Conservation (phyloP, 1,140 invertebrate genomes). For the Drosophila ananassae region DNA sequence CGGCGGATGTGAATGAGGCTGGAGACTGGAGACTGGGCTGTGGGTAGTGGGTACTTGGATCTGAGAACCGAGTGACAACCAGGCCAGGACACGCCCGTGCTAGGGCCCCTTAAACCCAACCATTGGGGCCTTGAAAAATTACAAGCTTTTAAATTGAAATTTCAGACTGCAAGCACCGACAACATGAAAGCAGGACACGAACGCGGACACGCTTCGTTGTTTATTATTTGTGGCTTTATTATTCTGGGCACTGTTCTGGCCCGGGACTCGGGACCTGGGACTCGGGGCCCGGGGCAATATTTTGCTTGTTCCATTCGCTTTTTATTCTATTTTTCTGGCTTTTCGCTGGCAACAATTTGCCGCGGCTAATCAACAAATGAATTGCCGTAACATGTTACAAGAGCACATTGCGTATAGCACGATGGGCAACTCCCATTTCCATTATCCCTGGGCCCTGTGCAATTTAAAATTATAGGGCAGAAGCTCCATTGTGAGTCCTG, state of each 20-base stretch:
- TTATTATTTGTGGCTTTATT: conserved; percentile 63
- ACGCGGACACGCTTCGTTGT: conserved; percentile 39
- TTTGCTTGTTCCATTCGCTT: conserved; percentile 14
- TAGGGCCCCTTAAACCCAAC: background rate
- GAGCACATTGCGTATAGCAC: conserved; percentile 55
- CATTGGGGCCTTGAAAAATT: conserved; percentile 58
- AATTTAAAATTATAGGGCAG: conserved; percentile 42
- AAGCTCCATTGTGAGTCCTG: conserved; percentile 4
- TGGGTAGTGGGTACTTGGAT: background rate
- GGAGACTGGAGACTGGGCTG: background rate
- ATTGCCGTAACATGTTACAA: conserved; percentile 55
- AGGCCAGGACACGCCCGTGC: conserved; percentile 8
- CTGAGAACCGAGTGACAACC: conserved; percentile 22
- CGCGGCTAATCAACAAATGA: conserved; percentile 70
- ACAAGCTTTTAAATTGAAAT: conserved; percentile 66
- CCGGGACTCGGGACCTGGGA: background rate
- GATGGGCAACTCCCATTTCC: conserved; percentile 4
- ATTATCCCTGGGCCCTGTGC: conserved; percentile 3
- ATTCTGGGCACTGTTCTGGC: conserved; percentile 31
- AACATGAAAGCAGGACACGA: conserved; percentile 30
- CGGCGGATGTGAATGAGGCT: conserved; percentile 9
- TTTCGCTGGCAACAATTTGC: conserved; percentile 37
- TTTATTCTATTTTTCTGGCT: conserved; percentile 10
- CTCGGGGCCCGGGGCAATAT: conserved; percentile 27
- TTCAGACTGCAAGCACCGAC: conserved; percentile 55